A percentile compares a stretch with the other conserved stretches of the same genome.
phyloP scores from a whole-genome alignment of 1,140 invertebrate species.

The Procambarus clarkii region DNA sequence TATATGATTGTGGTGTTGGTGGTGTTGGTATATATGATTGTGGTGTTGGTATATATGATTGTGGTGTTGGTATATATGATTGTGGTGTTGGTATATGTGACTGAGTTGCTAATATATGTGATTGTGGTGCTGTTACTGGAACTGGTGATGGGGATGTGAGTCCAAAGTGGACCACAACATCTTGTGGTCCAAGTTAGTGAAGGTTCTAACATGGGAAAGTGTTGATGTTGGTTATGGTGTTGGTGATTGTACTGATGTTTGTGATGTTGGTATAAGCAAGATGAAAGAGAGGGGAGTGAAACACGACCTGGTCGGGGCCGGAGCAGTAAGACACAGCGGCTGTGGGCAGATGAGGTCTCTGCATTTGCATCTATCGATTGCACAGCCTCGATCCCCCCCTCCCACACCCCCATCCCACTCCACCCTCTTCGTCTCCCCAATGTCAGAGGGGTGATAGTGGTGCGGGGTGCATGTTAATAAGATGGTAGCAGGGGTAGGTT shows the following conservation, averaged over 20 bases:
- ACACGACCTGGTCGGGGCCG: too few species aligned
- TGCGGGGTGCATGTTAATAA: slow-evolving; percentile 51
- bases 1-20: too few species aligned
- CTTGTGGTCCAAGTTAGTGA: too few species aligned
- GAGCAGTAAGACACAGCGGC: slow-evolving; percentile 27
- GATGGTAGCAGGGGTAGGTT: background rate
- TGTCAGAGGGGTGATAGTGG: slow-evolving; percentile 43
- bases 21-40: too few species aligned
- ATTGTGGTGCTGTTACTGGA: too few species aligned
- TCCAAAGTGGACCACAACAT: too few species aligned
- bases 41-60: too few species aligned
- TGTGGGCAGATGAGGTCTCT: slow-evolving; percentile 47
- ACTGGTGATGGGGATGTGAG: background rate
- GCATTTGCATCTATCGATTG: slow-evolving; percentile 50
- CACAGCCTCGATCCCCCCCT: background rate
- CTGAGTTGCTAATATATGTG: too few species aligned
- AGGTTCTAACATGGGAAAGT: background rate
- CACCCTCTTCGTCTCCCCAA: background rate
- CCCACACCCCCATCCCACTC: too few species aligned
- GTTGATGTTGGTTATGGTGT: background rate
- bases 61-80: too few species aligned
- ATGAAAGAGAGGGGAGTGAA: background rate
- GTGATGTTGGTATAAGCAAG: background rate
- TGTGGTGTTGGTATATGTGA: too few species aligned
- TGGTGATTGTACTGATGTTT: too few species aligned